Evolutionary conservation across 2,113 vertebrate genomes (phyloP).

Genomic region (Benitochromis conjunctus): DNA sequence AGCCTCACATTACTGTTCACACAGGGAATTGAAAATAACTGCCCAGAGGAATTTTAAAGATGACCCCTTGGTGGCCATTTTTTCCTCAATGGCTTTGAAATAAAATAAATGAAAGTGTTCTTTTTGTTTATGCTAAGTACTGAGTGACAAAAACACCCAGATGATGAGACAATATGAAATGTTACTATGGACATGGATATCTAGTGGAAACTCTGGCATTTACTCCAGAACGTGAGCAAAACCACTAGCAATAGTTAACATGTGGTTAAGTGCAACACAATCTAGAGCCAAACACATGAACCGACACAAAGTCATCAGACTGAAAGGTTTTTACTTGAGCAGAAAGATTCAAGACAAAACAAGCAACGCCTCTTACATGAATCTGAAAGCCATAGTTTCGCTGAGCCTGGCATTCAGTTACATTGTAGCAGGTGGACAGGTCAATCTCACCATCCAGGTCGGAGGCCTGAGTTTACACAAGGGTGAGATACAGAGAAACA

Average conservation of each 20-base stretch:
- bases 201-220: background rate
- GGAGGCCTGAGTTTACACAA: conserved; percentile 63
- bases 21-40: fast-evolving
- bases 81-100: background rate
- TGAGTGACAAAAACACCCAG: background rate
- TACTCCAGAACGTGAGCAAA: fast-evolving
- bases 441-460: conserved; percentile 81
- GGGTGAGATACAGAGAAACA: background rate
- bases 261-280: background rate
- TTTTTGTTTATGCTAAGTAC: background rate
- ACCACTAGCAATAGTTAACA: too few relatives aligned
- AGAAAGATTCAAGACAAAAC: background rate
- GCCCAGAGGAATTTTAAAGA: too few relatives aligned
- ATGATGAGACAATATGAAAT: background rate
- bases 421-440: conserved; percentile 74
- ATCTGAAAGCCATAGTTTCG: conserved; percentile 82
- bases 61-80: background rate
- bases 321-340: background rate
- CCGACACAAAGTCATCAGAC: background rate
- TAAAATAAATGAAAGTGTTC: background rate
- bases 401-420: conserved; percentile 80
- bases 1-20: fast-evolving
- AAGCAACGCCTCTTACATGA: conserved; percentile 59
- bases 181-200: background rate
- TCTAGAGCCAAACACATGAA: background rate